Evolutionary conservation across 1,140 invertebrate genomes (phyloP).

Genomic region (Agraylea sexmaculata): DNA sequence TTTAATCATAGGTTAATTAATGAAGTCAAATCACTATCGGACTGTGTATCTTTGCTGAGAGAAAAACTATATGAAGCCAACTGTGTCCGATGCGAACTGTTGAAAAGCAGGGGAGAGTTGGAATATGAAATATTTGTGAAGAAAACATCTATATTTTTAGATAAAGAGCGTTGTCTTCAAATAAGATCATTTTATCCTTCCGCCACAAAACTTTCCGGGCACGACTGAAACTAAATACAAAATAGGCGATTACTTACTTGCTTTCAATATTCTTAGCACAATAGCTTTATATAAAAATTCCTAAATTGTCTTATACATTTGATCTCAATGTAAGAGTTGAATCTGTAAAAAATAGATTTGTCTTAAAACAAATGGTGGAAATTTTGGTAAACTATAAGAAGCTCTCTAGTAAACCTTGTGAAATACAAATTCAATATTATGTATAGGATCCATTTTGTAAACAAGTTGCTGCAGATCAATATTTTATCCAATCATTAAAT

Average conservation of each 20-base stretch:
- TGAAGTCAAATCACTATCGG: slow-evolving; percentile 55
- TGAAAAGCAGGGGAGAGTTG: slow-evolving; percentile 45
- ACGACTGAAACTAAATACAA: slow-evolving; percentile 22
- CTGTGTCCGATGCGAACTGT: slow-evolving; percentile 42
- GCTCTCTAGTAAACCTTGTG: no score
- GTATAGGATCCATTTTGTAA: no score
- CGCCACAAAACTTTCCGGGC: slow-evolving; percentile 48
- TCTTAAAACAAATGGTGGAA: no score
- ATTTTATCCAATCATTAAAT: no score
- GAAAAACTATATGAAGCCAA: slow-evolving; percentile 49
- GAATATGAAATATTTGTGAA: slow-evolving; percentile 64
- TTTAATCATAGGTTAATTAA: slow-evolving; percentile 46
- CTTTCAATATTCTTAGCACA: no score
- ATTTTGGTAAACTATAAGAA: no score
- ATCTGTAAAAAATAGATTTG: no score
- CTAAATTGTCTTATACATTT: no score
- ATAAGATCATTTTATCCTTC: slow-evolving; percentile 56
- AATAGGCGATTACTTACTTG: not conserved
- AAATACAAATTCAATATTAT: no score
- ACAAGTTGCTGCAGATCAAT: no score
- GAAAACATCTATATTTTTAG: slow-evolving; percentile 55
- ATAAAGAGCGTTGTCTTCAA: slow-evolving; percentile 49
- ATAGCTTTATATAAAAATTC: no score
- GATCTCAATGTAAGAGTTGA: no score
- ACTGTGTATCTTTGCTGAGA: slow-evolving; percentile 48